Evolutionary conservation across 1,140 invertebrate species (phyloP).

Genomic region (Campoletis sonorensis): DNA sequence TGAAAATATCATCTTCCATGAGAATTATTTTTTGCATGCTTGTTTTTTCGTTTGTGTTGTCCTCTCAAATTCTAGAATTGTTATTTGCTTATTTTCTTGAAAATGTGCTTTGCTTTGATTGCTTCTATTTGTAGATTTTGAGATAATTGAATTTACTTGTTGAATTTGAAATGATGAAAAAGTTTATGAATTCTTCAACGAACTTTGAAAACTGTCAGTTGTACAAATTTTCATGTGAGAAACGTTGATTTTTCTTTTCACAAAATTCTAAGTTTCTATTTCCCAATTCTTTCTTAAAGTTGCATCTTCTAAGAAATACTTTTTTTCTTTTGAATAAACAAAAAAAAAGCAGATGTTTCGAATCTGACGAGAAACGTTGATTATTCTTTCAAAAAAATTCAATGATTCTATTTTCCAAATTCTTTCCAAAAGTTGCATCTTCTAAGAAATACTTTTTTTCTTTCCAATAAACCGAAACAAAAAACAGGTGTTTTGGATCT

Average conservation of each 20-base stretch:
- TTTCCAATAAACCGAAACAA: neutral
- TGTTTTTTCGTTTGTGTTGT: no score
- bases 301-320: neutral
- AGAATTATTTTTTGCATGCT: no score
- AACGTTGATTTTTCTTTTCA: neutral
- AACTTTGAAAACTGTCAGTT: no score
- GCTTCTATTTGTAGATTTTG: neutral
- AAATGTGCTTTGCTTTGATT: constrained; percentile 24
- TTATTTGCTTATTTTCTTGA: neutral
- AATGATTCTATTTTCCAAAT: no score
- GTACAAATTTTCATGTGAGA: constrained; percentile 31
- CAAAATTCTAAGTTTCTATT: no score
- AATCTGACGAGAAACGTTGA: constrained; percentile 79
- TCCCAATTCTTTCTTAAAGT: no score
- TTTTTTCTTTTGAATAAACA: constrained; percentile 11
- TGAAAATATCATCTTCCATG: no score
- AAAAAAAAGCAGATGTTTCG: constrained; percentile 77
- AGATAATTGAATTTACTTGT: neutral
- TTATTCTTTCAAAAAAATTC: no score
- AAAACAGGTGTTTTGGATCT: constrained; percentile 82
- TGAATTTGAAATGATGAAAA: no score
- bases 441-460: neutral
- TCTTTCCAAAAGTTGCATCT: neutral
- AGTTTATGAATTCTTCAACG: no score
- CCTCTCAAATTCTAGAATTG: no score